Conservation (phyloP, 2,888 invertebrate genomes). For the Muscina levida region DNA sequence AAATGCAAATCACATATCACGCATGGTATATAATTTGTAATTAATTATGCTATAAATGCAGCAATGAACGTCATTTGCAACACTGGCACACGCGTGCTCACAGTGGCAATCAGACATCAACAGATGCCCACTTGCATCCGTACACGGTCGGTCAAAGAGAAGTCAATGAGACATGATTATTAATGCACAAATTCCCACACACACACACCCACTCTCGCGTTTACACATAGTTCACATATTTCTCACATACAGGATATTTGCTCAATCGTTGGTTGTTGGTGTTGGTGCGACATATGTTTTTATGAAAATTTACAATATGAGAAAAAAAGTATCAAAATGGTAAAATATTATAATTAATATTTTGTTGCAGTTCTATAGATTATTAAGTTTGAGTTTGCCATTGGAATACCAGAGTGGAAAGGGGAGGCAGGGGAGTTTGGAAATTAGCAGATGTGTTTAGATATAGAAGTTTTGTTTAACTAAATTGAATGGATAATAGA, state of each 20-base stretch:
- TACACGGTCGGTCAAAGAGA: conserved; percentile 42
- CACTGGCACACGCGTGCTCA: conserved; percentile 25
- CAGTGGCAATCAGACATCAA: neutral
- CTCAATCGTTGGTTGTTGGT: too few species aligned
- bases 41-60: conserved; percentile 76
- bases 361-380: too few species aligned
- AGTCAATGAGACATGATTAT: conserved; percentile 42
- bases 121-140: conserved; percentile 41
- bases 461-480: too few species aligned
- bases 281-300: conserved; percentile 15
- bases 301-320: conserved; percentile 18
- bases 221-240: too few species aligned
- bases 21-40: conserved; percentile 74
- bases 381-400: too few species aligned
- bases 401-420: too few species aligned
- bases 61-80: conserved; percentile 63
- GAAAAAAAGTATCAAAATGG: neutral
- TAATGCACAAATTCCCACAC: neutral
- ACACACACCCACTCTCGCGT: conserved; percentile 38
- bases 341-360: too few species aligned
- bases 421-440: too few species aligned
- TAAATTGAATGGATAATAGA: too few species aligned
- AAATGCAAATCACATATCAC: conserved; percentile 73
- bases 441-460: too few species aligned
- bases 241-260: neutral